Conservation (phyloP, 2,888 invertebrate species). For the Zaprionus bogoriensis region DNA sequence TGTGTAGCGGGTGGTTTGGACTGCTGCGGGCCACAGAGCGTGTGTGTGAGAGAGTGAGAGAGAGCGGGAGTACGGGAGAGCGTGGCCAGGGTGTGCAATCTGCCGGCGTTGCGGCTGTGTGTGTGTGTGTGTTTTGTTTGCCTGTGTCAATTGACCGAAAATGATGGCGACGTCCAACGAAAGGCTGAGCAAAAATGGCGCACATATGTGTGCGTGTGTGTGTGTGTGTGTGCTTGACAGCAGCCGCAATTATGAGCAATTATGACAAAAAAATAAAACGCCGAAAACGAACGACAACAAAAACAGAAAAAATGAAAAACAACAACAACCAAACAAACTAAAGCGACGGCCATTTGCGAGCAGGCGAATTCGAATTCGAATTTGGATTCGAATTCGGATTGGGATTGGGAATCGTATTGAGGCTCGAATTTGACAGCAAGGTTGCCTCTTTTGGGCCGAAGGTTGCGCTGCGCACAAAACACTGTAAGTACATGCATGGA, state of each 20-base stretch:
- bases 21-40: neutral
- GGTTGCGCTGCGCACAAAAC: too few relatives aligned
- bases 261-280: constrained; percentile 44
- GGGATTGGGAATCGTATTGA: neutral
- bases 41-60: constrained; percentile 1
- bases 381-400: constrained; percentile 1
- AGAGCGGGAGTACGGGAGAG: too few relatives aligned
- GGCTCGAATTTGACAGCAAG: too few relatives aligned
- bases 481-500: too few relatives aligned
- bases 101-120: constrained; percentile 21
- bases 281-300: constrained; percentile 12
- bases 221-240: constrained; percentile 40
- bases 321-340: constrained; percentile 42
- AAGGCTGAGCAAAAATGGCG: constrained; percentile 65
- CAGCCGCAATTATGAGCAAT: constrained; percentile 75
- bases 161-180: constrained; percentile 65
- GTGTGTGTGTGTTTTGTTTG: constrained; percentile 30
- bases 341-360: constrained; percentile 52
- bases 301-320: constrained; percentile 15
- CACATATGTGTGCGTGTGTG: constrained; percentile 18
- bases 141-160: constrained; percentile 72
- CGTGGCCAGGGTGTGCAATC: constrained; percentile 36
- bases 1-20: constrained; percentile 1
- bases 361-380: constrained; percentile 17
- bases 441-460: too few relatives aligned